Percentiles rank a stretch among this genome's conserved stretches.
phyloP scores from a whole-genome alignment of 2,888 invertebrate genomes.

The Euclidia mi region DNA sequence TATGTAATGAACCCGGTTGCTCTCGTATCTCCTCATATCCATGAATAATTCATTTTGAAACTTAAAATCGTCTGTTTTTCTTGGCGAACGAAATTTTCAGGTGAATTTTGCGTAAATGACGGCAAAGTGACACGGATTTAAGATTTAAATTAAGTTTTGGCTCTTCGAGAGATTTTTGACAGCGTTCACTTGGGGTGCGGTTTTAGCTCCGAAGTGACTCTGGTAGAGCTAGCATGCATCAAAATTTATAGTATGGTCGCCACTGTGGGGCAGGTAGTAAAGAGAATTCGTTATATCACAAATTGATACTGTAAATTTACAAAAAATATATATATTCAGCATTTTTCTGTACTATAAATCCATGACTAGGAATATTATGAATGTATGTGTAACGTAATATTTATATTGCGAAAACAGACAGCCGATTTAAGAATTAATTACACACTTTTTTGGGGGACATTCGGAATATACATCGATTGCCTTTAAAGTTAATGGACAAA shows the following conservation, averaged over 20 bases:
- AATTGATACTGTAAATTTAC: too few species aligned
- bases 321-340: too few species aligned
- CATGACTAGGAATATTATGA: too few species aligned
- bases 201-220: neutral
- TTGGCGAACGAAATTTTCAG: constrained; percentile 21
- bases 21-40: constrained; percentile 20
- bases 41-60: neutral
- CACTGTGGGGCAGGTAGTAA: too few species aligned
- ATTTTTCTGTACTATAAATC: too few species aligned
- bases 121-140: constrained; percentile 37
- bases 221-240: neutral
- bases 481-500: too few species aligned
- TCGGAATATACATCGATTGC: too few species aligned
- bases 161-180: constrained; percentile 18
- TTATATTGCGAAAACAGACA: too few species aligned
- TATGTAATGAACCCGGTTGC: constrained; percentile 26
- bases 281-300: too few species aligned
- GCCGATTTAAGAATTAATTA: too few species aligned
- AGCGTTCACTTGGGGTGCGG: neutral
- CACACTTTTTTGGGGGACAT: too few species aligned
- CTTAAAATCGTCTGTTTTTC: constrained; percentile 27
- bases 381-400: too few species aligned
- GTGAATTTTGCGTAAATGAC: constrained; percentile 23
- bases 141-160: constrained; percentile 44
- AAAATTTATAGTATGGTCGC: neutral